These are phyloP conservation scores for Drosophila antonietae DNA, from an alignment of 2,888 invertebrate genomes.

Conservation along the genomic window DNA sequence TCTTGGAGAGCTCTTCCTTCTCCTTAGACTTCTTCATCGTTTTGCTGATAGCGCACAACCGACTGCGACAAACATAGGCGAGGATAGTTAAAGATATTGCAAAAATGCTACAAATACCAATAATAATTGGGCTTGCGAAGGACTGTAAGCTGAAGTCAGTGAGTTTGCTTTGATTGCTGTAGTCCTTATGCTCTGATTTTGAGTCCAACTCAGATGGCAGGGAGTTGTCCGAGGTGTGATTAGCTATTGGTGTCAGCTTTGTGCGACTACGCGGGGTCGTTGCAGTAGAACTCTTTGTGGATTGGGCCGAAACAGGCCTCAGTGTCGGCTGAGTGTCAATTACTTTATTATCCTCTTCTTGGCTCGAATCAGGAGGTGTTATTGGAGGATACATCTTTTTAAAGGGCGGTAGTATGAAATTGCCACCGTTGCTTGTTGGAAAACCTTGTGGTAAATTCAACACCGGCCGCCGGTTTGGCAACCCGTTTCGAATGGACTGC, in stretches of 20 bases:
- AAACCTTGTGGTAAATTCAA: slow-evolving; percentile 75
- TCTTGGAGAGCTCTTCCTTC: slow-evolving; percentile 90
- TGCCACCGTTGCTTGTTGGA: slow-evolving; percentile 47
- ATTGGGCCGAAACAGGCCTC: slow-evolving; percentile 16
- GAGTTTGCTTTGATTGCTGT: slow-evolving; percentile 24
- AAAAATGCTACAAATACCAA: slow-evolving; percentile 89
- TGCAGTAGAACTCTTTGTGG: slow-evolving; percentile 19
- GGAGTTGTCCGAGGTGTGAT: slow-evolving; percentile 40
- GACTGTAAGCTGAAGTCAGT: slow-evolving; percentile 85
- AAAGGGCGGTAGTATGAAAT: slow-evolving; percentile 67
- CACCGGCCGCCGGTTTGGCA: slow-evolving; percentile 68
- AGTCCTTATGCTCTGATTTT: slow-evolving; percentile 12
- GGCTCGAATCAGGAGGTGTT: slow-evolving; percentile 9
- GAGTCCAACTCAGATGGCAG: slow-evolving; percentile 9
- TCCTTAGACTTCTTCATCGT: slow-evolving; percentile 85
- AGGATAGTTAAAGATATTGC: slow-evolving; percentile 88
- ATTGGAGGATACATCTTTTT: slow-evolving; percentile 81
- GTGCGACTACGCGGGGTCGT: slow-evolving; percentile 71
- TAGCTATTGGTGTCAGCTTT: slow-evolving; percentile 77
- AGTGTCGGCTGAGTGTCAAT: slow-evolving; percentile 27
- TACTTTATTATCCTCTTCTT: slow-evolving; percentile 15
- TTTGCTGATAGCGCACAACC: slow-evolving; percentile 89
- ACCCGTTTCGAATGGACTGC: slow-evolving; percentile 80
- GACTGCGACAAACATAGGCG: slow-evolving; percentile 89
- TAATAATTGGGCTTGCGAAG: slow-evolving; percentile 88